Evolutionary conservation across 2,113 vertebrate species (phyloP), one percentile per base, ranked within the genome.

Genomic region (Cyanoliseus patagonus): DNA sequence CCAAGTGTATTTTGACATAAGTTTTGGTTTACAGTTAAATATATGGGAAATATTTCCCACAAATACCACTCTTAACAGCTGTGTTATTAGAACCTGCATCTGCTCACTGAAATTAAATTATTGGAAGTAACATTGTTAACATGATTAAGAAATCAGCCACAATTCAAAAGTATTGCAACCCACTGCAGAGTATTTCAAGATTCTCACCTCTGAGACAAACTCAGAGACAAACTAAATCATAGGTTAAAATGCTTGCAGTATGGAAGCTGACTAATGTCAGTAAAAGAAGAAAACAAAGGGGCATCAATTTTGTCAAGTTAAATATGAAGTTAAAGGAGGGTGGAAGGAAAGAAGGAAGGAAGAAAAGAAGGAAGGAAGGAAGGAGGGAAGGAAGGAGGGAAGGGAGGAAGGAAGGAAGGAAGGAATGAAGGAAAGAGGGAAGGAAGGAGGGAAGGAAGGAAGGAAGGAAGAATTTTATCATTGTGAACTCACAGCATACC

Each of bases 81-180:
- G 31, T 95, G 64, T 57, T 88, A n/a, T 77, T 89, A 70, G 64
- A 94, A 95, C 44, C 37, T 92, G 39, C 68, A 95, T 31, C 37
- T 92, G 44, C 46, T 86, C 92, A 37, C 61, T 91, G 69, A 86
- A 92, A 70, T 77, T 86, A 74, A 83, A 62, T 66, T 83, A 41
- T 47, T 81, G 68, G 46, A 64, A 83, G 27, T 67, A 31, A 66
- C 17, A n/a, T n/a, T 70, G 41, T 57, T 74, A 95, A 28, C 28
- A 33, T 28, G 24, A 81, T 66, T 70, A 83, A 88, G 63, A 88
- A 85, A 88, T 69, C 44, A 94, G 39, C 6, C 66, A 72, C 39
- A 85, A 82, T 53, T 11, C 33, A 39, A 46, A 63, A 75, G 55
- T 42, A 64, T 33, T 81, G 41, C 22, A 62, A 81, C 4, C 22